These are phyloP conservation scores for Drosophila tripunctata DNA, from an alignment of 2,888 invertebrate genomes.

Conservation along the genomic window DNA sequence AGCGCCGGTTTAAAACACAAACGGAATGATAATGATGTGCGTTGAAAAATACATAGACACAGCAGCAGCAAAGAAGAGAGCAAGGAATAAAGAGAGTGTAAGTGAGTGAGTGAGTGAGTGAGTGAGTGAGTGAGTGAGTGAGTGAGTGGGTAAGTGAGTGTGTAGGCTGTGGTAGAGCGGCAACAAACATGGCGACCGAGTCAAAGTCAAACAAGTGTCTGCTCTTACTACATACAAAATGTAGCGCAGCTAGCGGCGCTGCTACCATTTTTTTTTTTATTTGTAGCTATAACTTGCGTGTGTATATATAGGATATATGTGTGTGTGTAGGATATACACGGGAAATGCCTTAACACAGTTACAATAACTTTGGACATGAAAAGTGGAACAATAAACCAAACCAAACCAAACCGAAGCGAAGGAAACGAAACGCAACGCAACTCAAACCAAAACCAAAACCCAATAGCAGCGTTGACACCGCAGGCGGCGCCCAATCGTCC, in stretches of 20 bases:
- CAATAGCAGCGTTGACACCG: constrained; percentile 65
- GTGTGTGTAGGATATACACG: constrained; percentile 66
- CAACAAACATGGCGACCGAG: constrained; percentile 56
- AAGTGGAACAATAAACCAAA: constrained; percentile 79
- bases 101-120: background rate
- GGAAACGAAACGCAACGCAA: no score
- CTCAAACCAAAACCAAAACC: constrained; percentile 38
- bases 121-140: background rate
- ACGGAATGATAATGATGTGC: constrained; percentile 82
- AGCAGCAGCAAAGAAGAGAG: constrained; percentile 14
- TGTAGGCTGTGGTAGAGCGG: constrained; percentile 14
- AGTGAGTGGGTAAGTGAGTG: background rate
- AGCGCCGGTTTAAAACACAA: constrained; percentile 78
- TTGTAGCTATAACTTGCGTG: constrained; percentile 54
- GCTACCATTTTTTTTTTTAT: constrained; percentile 61
- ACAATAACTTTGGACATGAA: constrained; percentile 81
- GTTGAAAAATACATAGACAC: constrained; percentile 67
- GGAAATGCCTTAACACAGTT: constrained; percentile 81
- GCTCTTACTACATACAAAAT: no score
- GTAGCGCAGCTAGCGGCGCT: constrained; percentile 10
- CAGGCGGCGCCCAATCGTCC: constrained; percentile 59
- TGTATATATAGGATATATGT: constrained; percentile 25
- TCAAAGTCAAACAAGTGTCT: constrained; percentile 77
- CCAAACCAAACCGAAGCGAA: constrained; percentile 52
- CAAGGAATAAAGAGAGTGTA: background rate